Evolutionary conservation across 2,797 vertebrate genomes (phyloP).

Genomic region (Protonibea diacanthus): DNA sequence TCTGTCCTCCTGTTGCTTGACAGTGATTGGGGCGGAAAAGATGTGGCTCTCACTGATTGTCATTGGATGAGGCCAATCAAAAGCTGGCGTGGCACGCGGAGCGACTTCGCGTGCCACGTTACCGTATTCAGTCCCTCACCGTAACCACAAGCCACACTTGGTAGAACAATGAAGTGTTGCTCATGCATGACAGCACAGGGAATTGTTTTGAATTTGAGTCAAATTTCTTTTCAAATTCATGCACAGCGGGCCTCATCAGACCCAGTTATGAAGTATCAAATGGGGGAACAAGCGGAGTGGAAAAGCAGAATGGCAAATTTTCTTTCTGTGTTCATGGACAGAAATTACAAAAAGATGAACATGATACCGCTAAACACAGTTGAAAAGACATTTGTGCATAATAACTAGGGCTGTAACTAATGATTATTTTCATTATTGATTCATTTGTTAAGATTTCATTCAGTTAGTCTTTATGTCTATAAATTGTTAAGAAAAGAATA

Average conservation of each 20-base stretch:
- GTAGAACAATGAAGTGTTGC: constrained; percentile 59
- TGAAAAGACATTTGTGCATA: constrained; percentile 3
- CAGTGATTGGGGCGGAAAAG: constrained; percentile 56
- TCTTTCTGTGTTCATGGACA: constrained; percentile 12
- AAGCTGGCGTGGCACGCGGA: constrained; percentile 38
- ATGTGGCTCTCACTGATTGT: constrained; percentile 58
- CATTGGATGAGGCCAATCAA: constrained; percentile 69
- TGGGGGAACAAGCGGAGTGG: constrained; percentile 1
- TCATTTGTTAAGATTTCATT: neutral
- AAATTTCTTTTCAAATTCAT: constrained; percentile 58
- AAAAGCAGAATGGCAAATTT: constrained; percentile 25
- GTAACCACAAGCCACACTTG: constrained; percentile 50
- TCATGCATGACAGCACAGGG: constrained; percentile 58
- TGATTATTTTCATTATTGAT: constrained; percentile 1
- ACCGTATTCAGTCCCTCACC: constrained; percentile 23
- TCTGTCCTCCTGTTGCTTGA: constrained; percentile 68
- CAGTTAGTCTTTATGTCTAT: neutral
- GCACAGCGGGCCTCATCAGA: constrained; percentile 42
- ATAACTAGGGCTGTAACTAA: neutral
- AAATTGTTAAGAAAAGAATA: neutral
- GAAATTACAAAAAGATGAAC: constrained; percentile 21
- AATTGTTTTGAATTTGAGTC: constrained; percentile 67
- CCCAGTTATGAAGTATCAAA: constrained; percentile 39
- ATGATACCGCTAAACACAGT: constrained; percentile 20
- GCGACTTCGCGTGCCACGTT: constrained; percentile 39